Conservation (phyloP, 2,888 invertebrate species). For the Pammene fasciana region DNA sequence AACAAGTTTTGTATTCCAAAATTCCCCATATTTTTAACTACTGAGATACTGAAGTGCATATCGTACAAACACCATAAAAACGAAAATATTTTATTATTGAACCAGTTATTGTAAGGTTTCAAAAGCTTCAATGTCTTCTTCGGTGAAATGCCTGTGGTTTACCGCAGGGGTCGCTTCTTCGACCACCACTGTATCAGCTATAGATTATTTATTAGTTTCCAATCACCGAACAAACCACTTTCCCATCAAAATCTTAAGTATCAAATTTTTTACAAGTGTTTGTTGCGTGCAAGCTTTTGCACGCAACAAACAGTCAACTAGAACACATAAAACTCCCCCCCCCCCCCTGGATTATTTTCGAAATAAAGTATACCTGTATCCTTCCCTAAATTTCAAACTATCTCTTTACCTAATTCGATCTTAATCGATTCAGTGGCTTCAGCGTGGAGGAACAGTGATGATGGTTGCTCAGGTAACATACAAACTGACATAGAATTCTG, state of each 20-base stretch:
- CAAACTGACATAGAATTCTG: no score
- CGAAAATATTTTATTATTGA: neutral
- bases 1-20: neutral
- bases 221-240: slow-evolving; percentile 8
- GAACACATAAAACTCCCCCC: no score
- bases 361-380: no score
- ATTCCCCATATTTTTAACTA: no score
- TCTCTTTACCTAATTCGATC: no score
- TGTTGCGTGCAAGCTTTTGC: no score
- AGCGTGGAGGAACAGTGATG: no score
- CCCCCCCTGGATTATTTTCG: no score
- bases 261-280: neutral
- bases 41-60: neutral
- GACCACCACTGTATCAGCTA: neutral
- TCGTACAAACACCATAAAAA: neutral
- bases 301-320: no score
- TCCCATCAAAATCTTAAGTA: neutral
- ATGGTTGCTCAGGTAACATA: no score
- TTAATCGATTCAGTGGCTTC: no score
- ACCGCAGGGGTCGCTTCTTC: slow-evolving; percentile 18
- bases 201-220: neutral
- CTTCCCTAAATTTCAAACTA: no score
- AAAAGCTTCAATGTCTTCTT: slow-evolving; percentile 7
- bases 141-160: slow-evolving; percentile 19
- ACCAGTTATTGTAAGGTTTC: slow-evolving; percentile 7